Evolutionary conservation across 2,888 invertebrate species (phyloP), one percentile per base, ranked within the genome.

Genomic region (Diloba caeruleocephala): DNA sequence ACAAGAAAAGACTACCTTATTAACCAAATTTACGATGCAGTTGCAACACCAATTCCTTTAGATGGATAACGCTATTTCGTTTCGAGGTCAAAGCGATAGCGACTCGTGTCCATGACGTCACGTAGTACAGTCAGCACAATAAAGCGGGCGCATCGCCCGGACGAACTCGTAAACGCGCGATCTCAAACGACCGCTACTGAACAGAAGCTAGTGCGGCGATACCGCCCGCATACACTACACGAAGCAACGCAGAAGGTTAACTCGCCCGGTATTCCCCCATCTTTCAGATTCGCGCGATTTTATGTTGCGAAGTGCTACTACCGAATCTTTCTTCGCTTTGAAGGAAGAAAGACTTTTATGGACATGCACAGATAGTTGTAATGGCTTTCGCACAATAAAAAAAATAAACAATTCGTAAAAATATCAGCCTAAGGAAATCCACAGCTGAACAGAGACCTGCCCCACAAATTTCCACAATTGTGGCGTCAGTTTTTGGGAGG

Each of bases 121-220:
- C 66, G 71, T 56, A 73, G 55, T 61, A 54, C 55, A 51, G 50
- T 53, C 52, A 60, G 58, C 56, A 71, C 70, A 73, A 69, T 74
- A 74, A 74, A 73, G 60, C 61, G 71, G 51, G 74, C 69, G 57
- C 72, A 69, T 67, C 69, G 72, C 62, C 75, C 67, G 67, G 72
- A 53, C 70, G 62, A 63, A 63, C 70, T 71, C 71, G 73, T 72
- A 72, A 72, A 72, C 66, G 76, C 72, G 70, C 73, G 75, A 70
- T 68, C 72, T 74, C 66, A 68, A 76, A 67, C 75, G 75, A 73
- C 67, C 67, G 62, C 60, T 61, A 50, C 59, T 61, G 64, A 73
- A 67, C 73, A 70, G 71, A 63, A 65, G 67, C 64, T 55, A 56
- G 61, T 57, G 61, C 58, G 36, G 61, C 58, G 74, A 68, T 71